Evolutionary conservation across 2,888 invertebrate species (phyloP).

Genomic region (Latheticus oryzae): DNA sequence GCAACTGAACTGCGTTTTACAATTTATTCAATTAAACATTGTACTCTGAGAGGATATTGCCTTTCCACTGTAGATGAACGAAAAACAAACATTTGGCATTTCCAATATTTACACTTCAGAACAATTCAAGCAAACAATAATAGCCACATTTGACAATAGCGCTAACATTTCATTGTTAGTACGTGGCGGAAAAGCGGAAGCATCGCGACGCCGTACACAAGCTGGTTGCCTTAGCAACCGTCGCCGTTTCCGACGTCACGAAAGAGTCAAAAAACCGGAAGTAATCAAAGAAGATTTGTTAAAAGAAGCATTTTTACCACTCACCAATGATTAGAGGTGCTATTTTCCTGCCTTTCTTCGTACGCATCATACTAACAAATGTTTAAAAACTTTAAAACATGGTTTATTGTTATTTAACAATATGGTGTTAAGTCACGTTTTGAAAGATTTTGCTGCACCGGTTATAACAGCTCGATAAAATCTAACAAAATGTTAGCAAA

Average conservation of each 20-base stretch:
- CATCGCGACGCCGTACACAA: slow-evolving; percentile 25
- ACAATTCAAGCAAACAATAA: slow-evolving; percentile 22
- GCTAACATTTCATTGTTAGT: slow-evolving; percentile 29
- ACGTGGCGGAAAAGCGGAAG: slow-evolving; percentile 22
- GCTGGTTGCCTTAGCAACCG: slow-evolving; percentile 23
- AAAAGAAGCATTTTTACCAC: slow-evolving; percentile 1
- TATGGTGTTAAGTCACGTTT: slow-evolving; percentile 12
- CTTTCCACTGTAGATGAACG: slow-evolving; percentile 7
- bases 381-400: neutral
- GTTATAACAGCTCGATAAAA: too few species aligned
- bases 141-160: slow-evolving; percentile 23
- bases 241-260: slow-evolving; percentile 27
- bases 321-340: slow-evolving; percentile 24
- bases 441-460: too few species aligned
- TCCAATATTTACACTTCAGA: slow-evolving; percentile 19
- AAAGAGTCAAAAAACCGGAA: slow-evolving; percentile 14
- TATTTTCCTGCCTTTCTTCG: slow-evolving; percentile 15
- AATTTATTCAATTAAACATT: slow-evolving; percentile 4
- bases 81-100: slow-evolving; percentile 14
- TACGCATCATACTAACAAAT: slow-evolving; percentile 10
- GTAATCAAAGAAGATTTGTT: slow-evolving; percentile 17
- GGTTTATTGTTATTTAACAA: slow-evolving; percentile 1
- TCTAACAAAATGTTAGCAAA: neutral
- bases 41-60: neutral
- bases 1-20: neutral